Percentiles rank a stretch among this genome's conserved stretches.
Conservation (phyloP, 2,888 invertebrate genomes). For the Meloe dianella region DNA sequence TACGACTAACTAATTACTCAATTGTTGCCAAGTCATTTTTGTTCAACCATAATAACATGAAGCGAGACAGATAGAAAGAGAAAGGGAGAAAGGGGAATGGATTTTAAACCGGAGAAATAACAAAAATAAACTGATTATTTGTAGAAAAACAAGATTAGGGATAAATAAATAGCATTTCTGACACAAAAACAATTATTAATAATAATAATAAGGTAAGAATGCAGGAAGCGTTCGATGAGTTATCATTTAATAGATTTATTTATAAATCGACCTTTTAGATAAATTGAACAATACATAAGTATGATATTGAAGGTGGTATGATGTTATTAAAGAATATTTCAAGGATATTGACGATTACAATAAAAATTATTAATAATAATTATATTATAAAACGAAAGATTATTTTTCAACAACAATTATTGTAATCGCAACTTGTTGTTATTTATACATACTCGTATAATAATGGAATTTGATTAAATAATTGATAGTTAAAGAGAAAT, state of each 20-base stretch:
- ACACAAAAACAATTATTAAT: not conserved
- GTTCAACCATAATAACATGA: not conserved
- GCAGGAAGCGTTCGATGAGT: constrained; percentile 22
- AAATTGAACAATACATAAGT: constrained; percentile 20
- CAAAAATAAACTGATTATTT: not conserved
- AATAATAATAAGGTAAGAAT: not conserved
- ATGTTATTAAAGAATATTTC: constrained; percentile 15
- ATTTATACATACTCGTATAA: not conserved
- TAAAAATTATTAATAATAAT: constrained; percentile 13
- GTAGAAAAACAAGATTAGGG: not conserved
- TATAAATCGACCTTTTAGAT: constrained; percentile 29
- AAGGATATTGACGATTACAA: constrained; percentile 21
- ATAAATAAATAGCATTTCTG: not conserved
- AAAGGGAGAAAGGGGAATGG: too few species aligned
- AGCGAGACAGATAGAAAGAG: too few species aligned
- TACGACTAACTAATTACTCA: too few species aligned
- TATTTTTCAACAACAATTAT: constrained; percentile 1
- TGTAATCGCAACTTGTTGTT: not conserved
- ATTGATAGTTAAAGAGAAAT: constrained; percentile 12
- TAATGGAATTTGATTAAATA: constrained; percentile 4
- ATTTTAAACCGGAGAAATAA: not conserved
- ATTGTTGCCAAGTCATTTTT: not conserved
- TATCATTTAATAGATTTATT: constrained; percentile 27
- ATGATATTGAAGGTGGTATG: constrained; percentile 11
- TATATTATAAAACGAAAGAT: constrained; percentile 15